Conservation (phyloP, 23 tunicate genomes). For the Trididemnum nubilum region DNA sequence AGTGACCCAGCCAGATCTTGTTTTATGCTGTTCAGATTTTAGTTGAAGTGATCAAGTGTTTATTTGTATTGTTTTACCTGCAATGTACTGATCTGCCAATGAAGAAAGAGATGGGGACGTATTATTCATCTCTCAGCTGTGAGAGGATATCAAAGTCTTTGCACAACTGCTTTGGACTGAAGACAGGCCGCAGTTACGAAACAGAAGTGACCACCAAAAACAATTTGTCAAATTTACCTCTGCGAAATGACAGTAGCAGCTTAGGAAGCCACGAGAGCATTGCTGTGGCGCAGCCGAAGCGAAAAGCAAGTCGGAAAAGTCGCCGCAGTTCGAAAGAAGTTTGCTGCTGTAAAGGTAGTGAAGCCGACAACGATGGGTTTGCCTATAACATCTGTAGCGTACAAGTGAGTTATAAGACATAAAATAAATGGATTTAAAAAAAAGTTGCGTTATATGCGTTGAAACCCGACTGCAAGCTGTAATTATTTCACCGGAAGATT, state of each 20-base stretch:
- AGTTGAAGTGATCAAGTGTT: background rate
- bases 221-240: background rate
- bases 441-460: no score
- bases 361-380: constrained; percentile 32
- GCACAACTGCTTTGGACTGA: constrained; percentile 48
- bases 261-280: background rate
- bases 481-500: no score
- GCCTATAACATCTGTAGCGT: constrained; percentile 33
- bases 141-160: constrained; percentile 20
- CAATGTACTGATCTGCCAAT: constrained; percentile 9
- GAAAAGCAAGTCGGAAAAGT: constrained; percentile 14
- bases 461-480: no score
- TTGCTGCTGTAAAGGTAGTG: constrained; percentile 21
- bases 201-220: background rate
- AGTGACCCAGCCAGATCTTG: no score
- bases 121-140: constrained; percentile 51
- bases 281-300: background rate
- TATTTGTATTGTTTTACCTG: background rate
- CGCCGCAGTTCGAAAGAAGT: constrained; percentile 3
- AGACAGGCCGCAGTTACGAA: background rate
- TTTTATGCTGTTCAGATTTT: background rate
- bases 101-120: constrained; percentile 52
- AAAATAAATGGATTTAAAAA: no score
- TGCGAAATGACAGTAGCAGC: background rate
- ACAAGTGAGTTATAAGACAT: no score